A percentile compares a stretch with the other conserved stretches of the same genome.
These are phyloP conservation scores for Gambusia affinis DNA, from an alignment of 2,113 vertebrate genomes.

Conservation along the genomic window DNA sequence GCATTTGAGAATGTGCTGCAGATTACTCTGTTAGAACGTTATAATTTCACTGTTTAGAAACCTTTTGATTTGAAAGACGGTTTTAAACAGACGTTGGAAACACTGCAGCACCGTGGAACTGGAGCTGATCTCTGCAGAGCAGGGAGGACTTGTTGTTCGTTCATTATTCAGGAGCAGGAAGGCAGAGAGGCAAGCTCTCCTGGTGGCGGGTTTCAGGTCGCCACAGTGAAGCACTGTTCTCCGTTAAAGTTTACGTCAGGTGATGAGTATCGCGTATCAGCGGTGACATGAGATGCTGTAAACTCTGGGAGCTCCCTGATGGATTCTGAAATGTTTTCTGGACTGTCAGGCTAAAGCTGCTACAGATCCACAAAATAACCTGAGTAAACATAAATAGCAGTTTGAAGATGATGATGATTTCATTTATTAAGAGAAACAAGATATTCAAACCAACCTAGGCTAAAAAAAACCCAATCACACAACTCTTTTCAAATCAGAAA, in stretches of 20 bases:
- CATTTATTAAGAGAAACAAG: too few relatives aligned
- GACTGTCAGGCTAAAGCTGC: not conserved
- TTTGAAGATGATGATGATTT: too few relatives aligned
- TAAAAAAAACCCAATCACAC: too few relatives aligned
- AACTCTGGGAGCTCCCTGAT: slow-evolving; percentile 34
- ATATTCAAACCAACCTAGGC: too few relatives aligned
- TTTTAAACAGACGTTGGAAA: not conserved
- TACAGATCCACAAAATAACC: too few relatives aligned
- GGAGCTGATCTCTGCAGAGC: not conserved
- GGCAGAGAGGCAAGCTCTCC: slow-evolving; percentile 28
- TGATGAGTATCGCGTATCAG: slow-evolving; percentile 41
- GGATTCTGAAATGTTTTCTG: not conserved
- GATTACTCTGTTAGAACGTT: not conserved
- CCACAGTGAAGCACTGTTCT: slow-evolving; percentile 26
- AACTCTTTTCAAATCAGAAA: too few relatives aligned
- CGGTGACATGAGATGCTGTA: slow-evolving; percentile 44
- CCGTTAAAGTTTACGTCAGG: slow-evolving; percentile 56
- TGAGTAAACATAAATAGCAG: too few relatives aligned
- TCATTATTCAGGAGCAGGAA: slow-evolving; percentile 48
- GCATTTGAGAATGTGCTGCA: too few relatives aligned
- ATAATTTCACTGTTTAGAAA: not conserved
- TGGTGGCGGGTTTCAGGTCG: slow-evolving; percentile 40
- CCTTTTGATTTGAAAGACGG: not conserved
- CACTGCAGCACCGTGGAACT: not conserved
- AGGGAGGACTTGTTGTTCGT: slow-evolving; percentile 38